Percentiles rank a stretch among this genome's conserved stretches.
Evolutionary conservation across 1,140 invertebrate genomes (phyloP).

Genomic region (Danaus melanippus): DNA sequence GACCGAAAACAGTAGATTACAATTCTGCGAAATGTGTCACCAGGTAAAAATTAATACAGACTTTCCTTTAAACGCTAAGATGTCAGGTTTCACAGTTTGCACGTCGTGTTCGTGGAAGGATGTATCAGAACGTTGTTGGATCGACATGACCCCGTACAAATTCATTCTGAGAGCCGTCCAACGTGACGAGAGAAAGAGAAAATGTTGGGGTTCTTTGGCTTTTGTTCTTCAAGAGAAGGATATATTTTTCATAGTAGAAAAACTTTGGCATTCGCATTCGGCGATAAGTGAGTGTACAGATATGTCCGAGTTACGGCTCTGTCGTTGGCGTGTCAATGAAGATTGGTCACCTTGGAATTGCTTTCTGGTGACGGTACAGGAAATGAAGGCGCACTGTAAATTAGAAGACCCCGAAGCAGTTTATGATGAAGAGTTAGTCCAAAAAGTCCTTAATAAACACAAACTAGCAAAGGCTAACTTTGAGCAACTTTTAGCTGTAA

Average conservation of each 20-base stretch:
- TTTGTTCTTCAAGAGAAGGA: slow-evolving; percentile 76
- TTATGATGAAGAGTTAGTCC: slow-evolving; percentile 72
- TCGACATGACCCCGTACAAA: slow-evolving; percentile 75
- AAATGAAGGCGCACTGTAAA: slow-evolving; percentile 75
- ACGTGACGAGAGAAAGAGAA: slow-evolving; percentile 72
- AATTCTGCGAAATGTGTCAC: slow-evolving; percentile 71
- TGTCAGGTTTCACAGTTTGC: slow-evolving; percentile 66
- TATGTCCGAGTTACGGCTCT: slow-evolving; percentile 73
- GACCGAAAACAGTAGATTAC: slow-evolving; percentile 67
- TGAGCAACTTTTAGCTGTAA: slow-evolving; percentile 51
- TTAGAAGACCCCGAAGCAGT: slow-evolving; percentile 66
- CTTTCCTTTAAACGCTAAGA: slow-evolving; percentile 64
- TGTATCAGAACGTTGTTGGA: slow-evolving; percentile 66
- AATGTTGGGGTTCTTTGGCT: slow-evolving; percentile 73
- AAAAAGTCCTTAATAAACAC: slow-evolving; percentile 59
- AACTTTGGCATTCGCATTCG: slow-evolving; percentile 79
- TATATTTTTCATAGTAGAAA: slow-evolving; percentile 76
- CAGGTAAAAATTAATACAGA: slow-evolving; percentile 69
- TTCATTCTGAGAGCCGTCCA: slow-evolving; percentile 75
- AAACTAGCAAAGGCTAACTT: slow-evolving; percentile 64
- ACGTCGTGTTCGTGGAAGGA: slow-evolving; percentile 72
- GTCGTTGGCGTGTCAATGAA: slow-evolving; percentile 72
- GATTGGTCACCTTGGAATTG: slow-evolving; percentile 84
- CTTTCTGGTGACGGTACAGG: slow-evolving; percentile 76
- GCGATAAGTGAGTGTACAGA: slow-evolving; percentile 75